These are phyloP conservation scores for Mesorhabditis belari DNA, from an alignment of 2,888 invertebrate species.

Conservation along the genomic window DNA sequence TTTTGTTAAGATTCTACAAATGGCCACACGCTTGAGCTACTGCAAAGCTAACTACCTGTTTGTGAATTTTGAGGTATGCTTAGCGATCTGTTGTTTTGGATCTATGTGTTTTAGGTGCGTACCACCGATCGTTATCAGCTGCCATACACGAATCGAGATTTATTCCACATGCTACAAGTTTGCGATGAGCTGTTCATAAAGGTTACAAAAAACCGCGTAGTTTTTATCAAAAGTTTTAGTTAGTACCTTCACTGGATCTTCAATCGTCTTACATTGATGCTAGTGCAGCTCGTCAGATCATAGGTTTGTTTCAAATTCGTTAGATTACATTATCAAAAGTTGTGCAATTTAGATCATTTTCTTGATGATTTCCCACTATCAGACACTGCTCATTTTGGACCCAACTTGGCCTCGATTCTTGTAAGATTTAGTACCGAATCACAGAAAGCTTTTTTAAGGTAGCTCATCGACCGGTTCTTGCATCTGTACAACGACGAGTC, in stretches of 20 bases:
- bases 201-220: constrained; percentile 5
- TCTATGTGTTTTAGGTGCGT: constrained; percentile 15
- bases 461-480: constrained; percentile 17
- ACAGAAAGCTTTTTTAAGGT: background rate
- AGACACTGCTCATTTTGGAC: constrained; percentile 40
- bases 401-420: constrained; percentile 34
- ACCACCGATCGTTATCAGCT: constrained; percentile 46
- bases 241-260: constrained; percentile 47
- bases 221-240: constrained; percentile 6
- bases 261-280: constrained; percentile 41
- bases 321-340: background rate
- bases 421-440: background rate
- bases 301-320: constrained; percentile 12
- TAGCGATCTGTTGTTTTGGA: background rate
- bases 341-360: constrained; percentile 28
- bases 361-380: constrained; percentile 43
- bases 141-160: constrained; percentile 43
- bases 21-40: constrained; percentile 37
- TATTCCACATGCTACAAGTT: constrained; percentile 46
- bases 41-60: constrained; percentile 46
- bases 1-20: constrained; percentile 27
- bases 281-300: constrained; percentile 26
- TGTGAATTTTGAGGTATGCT: constrained; percentile 38
- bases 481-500: constrained; percentile 34
- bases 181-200: constrained; percentile 42